Percentiles rank a stretch among this genome's conserved stretches.
Evolutionary conservation across 2,113 vertebrate genomes (phyloP).

Genomic region (Piprites chloris): DNA sequence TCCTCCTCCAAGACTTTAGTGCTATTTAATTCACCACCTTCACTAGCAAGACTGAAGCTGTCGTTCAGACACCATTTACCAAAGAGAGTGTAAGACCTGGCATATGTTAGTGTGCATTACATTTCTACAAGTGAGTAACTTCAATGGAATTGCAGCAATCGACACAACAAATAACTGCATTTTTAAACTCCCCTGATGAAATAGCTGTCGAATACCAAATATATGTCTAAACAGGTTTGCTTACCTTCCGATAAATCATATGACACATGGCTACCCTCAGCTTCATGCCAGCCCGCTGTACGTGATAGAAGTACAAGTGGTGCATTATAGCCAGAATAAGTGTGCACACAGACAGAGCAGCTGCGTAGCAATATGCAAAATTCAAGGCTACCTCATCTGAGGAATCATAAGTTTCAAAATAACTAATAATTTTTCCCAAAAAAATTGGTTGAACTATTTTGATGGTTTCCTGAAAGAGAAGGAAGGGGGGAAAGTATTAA

Average conservation of each 20-base stretch:
- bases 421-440: conserved; percentile 83
- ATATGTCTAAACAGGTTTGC: neutral
- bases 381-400: conserved; percentile 36
- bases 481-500: neutral
- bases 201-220: neutral
- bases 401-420: conserved; percentile 78
- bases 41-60: neutral
- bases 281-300: conserved; percentile 87
- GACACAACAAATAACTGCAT: neutral
- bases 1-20: neutral
- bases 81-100: neutral
- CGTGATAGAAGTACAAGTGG: conserved; percentile 88
- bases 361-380: conserved; percentile 70
- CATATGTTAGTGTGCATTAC: rapidly evolving
- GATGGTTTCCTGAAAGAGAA: conserved; percentile 78
- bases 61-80: neutral
- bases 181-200: neutral
- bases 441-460: conserved; percentile 86
- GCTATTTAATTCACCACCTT: neutral
- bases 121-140: neutral
- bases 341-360: conserved; percentile 73
- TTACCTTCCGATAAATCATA: conserved; percentile 93
- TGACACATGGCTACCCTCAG: conserved; percentile 91
- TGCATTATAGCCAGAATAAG: conserved; percentile 79
- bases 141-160: neutral